Evolutionary conservation across 2,797 vertebrate genomes (phyloP).

Genomic region (Paguma larvata): DNA sequence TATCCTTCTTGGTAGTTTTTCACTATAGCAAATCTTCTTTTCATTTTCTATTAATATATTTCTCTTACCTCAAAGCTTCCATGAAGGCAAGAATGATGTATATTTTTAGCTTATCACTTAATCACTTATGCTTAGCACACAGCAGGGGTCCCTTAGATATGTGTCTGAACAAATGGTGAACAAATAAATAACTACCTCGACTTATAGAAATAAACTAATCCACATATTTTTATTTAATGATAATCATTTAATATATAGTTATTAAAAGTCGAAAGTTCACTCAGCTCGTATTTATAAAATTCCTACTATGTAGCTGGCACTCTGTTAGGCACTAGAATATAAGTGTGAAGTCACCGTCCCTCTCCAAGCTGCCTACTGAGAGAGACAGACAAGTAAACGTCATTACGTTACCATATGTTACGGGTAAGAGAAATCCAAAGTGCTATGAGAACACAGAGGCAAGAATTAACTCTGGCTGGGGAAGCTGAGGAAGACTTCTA

Average conservation of each 20-base stretch:
- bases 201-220: not conserved
- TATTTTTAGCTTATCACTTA: not conserved
- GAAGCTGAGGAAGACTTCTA: not conserved
- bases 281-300: not conserved
- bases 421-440: not conserved
- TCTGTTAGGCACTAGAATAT: not conserved
- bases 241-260: conserved; percentile 1
- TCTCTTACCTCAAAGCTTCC: not conserved
- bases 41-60: not conserved
- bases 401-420: not conserved
- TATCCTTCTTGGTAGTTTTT: not conserved
- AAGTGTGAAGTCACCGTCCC: not conserved
- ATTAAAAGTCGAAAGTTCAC: not conserved
- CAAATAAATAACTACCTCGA: not conserved
- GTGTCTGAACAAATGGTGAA: not conserved
- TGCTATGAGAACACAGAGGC: not conserved
- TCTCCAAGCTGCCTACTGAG: not conserved
- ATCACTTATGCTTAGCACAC: not conserved
- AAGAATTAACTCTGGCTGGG: not conserved
- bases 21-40: not conserved
- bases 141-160: not conserved
- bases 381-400: not conserved
- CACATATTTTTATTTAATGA: not conserved
- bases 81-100: not conserved
- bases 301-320: not conserved